Evolutionary conservation across 2,888 invertebrate species (phyloP).

Genomic region (Heliconius aoede): DNA sequence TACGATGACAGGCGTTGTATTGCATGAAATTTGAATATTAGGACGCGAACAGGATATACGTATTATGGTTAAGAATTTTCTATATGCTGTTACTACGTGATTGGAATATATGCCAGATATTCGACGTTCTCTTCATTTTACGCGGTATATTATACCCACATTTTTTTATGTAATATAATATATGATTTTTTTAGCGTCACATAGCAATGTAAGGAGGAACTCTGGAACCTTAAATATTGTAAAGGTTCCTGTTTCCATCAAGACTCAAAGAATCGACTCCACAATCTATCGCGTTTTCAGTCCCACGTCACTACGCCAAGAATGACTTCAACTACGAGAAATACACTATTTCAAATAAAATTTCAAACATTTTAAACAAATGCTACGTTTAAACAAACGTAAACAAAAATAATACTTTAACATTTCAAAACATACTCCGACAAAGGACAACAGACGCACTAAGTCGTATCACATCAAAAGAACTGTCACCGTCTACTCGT

Average conservation of each 20-base stretch:
- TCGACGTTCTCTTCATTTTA: background rate
- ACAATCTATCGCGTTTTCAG: too few relatives aligned
- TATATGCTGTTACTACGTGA: constrained; percentile 14
- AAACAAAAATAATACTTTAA: too few relatives aligned
- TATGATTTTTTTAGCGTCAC: background rate
- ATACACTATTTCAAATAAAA: too few relatives aligned
- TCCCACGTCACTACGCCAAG: too few relatives aligned
- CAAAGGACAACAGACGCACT: background rate
- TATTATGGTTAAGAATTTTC: constrained; percentile 16
- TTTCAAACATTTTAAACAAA: background rate
- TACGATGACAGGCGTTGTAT: background rate
- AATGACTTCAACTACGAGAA: background rate
- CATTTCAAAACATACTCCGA: background rate
- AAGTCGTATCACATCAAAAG: background rate
- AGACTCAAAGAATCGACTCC: too few relatives aligned
- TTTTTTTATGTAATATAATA: background rate
- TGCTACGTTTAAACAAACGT: too few relatives aligned
- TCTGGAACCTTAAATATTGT: too few relatives aligned
- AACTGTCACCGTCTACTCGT: background rate
- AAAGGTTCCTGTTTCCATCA: background rate
- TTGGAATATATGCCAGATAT: background rate
- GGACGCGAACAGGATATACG: background rate
- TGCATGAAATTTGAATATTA: constrained; percentile 7
- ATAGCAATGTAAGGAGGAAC: background rate
- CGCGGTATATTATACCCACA: background rate